Evolutionary conservation across 2,113 vertebrate genomes (phyloP), one percentile per base, ranked within the genome.

Genomic region (Heteronetta atricapilla): DNA sequence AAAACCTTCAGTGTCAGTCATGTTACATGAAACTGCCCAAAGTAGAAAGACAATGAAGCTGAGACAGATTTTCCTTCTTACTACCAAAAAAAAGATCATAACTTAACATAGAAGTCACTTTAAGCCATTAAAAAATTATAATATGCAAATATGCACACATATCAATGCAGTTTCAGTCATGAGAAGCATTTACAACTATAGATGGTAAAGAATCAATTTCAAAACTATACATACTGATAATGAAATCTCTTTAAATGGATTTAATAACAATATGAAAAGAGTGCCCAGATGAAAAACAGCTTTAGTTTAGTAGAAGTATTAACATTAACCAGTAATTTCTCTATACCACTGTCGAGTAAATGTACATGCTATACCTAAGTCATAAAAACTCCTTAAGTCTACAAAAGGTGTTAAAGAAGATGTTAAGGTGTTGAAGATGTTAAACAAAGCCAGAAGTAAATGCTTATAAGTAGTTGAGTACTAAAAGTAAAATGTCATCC

Each of bases 101-200:
- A 90, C 20, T 86, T 15, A 78, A 50, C 22, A 63, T 8, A 42
- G 29, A 40, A 63, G 21, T 28, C 5, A n/a, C 34, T 81, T 22
- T 56, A 64, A 75, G 6, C 2, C 16, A 1, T 33, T 59, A 5
- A 16, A 25, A 69, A 40, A 33, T 44, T 28, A 42, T 33, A 82
- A 50, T 20, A 70, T 42, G 34, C 6, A 70, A 8, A 25, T 6
- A 46, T 0, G 1, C 20, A 68, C 10, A 31, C 8, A 21, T 3
- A 60, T 7, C 22, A 26, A 58, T 31, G 18, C 4, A 53, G 48
- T 40, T 74, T 73, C 63, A 80, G 36, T 48, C 46, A 44, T 11
- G 3, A 72, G 7, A 69, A 44, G 3, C 7, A 21, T 76, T 58
- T 58, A 56, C 3, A 77, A 17, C 9, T 19, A 40, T 0, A 77